Percentiles rank a stretch among this genome's conserved stretches.
These are phyloP conservation scores for Asbolus verrucosus DNA, from an alignment of 1,140 invertebrate genomes.

Conservation along the genomic window DNA sequence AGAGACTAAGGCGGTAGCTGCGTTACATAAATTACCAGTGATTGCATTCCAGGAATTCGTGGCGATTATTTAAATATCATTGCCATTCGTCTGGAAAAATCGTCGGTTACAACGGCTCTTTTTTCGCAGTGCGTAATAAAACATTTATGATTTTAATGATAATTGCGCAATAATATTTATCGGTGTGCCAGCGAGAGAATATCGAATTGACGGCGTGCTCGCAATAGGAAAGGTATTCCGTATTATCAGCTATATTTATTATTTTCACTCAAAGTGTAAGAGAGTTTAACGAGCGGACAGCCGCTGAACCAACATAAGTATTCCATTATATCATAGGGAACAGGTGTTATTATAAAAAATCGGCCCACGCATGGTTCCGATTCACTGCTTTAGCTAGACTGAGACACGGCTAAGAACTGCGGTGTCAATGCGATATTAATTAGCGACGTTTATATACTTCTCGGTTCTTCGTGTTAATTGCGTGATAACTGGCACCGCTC, in stretches of 20 bases:
- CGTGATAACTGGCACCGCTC: too few species aligned
- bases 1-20: too few species aligned
- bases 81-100: background rate
- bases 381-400: slow-evolving; percentile 40
- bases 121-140: background rate
- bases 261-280: slow-evolving; percentile 58
- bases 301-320: slow-evolving; percentile 55
- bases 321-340: slow-evolving; percentile 59
- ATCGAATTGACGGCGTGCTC: slow-evolving; percentile 31
- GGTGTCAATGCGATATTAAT: slow-evolving; percentile 57
- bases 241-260: slow-evolving; percentile 56
- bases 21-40: too few species aligned
- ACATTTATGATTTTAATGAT: slow-evolving; percentile 5
- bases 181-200: background rate
- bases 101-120: too few species aligned
- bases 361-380: slow-evolving; percentile 57
- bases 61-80: background rate
- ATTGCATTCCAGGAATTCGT: background rate
- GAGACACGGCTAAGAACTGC: slow-evolving; percentile 46
- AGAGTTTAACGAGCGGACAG: slow-evolving; percentile 55
- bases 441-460: slow-evolving; percentile 23
- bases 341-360: slow-evolving; percentile 60
- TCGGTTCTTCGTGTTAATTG: too few species aligned
- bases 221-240: slow-evolving; percentile 54
- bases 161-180: slow-evolving; percentile 1